Conservation (phyloP, 2,113 vertebrate genomes). For the Arvicanthis niloticus region DNA sequence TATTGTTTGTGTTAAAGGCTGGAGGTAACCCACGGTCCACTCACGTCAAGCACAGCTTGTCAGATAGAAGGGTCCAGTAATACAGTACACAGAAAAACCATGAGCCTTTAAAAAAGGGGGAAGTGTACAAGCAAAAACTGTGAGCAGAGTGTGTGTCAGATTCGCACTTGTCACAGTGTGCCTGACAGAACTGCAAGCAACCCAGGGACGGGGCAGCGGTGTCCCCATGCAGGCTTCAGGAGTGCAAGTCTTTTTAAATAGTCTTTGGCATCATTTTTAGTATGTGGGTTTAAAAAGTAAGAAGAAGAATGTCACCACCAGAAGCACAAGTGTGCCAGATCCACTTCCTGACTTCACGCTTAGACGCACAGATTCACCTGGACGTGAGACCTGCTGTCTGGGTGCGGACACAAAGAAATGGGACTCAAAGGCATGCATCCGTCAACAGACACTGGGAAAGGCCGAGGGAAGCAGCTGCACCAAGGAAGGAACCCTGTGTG, state of each 20-base stretch:
- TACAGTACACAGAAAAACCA: background rate
- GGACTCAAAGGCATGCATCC: slow-evolving; percentile 45
- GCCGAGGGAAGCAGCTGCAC: background rate
- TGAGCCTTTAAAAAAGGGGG: background rate
- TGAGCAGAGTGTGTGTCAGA: background rate
- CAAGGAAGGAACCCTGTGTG: background rate
- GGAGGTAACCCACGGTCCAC: slow-evolving; percentile 26
- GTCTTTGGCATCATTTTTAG: slow-evolving; percentile 45
- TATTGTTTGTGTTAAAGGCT: background rate
- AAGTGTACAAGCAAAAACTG: slow-evolving; percentile 17
- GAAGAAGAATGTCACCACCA: slow-evolving; percentile 57
- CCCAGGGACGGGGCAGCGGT: slow-evolving; percentile 52
- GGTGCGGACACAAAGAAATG: slow-evolving; percentile 34
- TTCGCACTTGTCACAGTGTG: slow-evolving; percentile 61
- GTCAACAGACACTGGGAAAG: slow-evolving; percentile 13
- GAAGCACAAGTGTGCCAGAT: slow-evolving; percentile 47
- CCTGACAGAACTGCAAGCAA: slow-evolving; percentile 61
- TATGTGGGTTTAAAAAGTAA: background rate
- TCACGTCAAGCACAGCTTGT: slow-evolving; percentile 3
- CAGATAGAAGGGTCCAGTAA: slow-evolving; percentile 23
- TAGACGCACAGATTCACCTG: slow-evolving; percentile 2
- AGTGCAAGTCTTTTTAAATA: slow-evolving; percentile 41
- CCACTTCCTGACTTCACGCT: background rate
- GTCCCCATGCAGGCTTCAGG: slow-evolving; percentile 12
- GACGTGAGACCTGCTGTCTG: slow-evolving; percentile 23